Evolutionary conservation across 1,140 invertebrate species (phyloP), one percentile per base, ranked within the genome.

Genomic region (Drosophila grimshawi): DNA sequence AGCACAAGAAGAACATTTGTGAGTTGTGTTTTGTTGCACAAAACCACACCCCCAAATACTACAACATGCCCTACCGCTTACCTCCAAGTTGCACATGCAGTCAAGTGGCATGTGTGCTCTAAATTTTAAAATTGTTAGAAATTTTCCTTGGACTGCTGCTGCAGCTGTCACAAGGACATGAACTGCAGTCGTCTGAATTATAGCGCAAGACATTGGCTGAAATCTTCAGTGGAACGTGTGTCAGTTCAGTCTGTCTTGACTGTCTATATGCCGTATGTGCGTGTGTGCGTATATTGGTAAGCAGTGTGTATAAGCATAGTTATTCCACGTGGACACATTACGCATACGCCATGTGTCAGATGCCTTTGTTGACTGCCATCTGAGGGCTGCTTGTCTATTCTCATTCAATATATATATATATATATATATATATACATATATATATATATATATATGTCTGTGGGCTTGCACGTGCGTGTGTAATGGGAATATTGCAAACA

Each of bases 51-150:
- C 53, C 3, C 33, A 33, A 3, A 27, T 33, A 11, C 33, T 19
- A 19, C 19, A 19, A 7, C 27, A 0, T 39, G 37, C 7, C 41
- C 2, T 41, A n/a, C 27, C 19, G 10, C 30, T 3, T 7, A 2
- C 49, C 29, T 10, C 4, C 49, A 19, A 19, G 7, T 3, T 41
- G 8, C 8, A 41, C 7, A 10, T 41, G 3, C 10, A n/a, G 10
- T 52, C 69, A 81, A 75, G 59, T 81, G 61, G 76, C 77, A 62
- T 69, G 76, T 81, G 78, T 69, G 83, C 78, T 80, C 80, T 82
- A 88, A 77, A 88, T 86, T 86, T 86, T 71, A 77, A 86, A 86
- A 86, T 88, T 88, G 76, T 78, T 83, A 69, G 81, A 83, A 80
- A 78, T 89, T 79, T 67, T 76, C 72, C 66, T 70, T 70, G 72